phyloP scores from a whole-genome alignment of 2,797 vertebrate genomes.

The Phaenicophaeus curvirostris region DNA sequence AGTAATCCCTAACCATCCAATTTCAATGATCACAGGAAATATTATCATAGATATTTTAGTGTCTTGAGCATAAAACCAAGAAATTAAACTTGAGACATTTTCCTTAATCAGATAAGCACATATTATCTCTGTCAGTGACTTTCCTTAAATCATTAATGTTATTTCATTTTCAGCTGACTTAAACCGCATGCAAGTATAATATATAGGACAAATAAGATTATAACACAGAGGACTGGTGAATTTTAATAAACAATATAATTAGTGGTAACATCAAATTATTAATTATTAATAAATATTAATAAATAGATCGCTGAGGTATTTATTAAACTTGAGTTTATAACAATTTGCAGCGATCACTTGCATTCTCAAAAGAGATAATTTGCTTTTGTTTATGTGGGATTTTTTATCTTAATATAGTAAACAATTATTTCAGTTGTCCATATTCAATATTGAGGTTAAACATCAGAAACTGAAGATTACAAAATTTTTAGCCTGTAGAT shows the following conservation, averaged over 20 bases:
- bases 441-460: not conserved
- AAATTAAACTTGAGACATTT: not conserved
- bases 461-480: not conserved
- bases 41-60: not conserved
- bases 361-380: not conserved
- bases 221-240: not conserved
- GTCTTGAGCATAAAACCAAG: not conserved
- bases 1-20: not conserved
- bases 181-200: not conserved
- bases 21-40: not conserved
- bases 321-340: not conserved
- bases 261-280: not conserved
- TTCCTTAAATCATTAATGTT: not conserved
- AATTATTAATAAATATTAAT: not conserved
- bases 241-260: not conserved
- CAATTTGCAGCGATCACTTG: not conserved
- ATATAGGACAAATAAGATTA: not conserved
- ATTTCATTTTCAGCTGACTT: not conserved
- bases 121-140: not conserved
- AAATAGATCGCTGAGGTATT: not conserved
- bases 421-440: not conserved
- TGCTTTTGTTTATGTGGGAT: not conserved
- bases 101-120: not conserved
- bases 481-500: not conserved
- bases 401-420: not conserved